These are phyloP conservation scores for Macrotis lagotis DNA, from an alignment of 2,113 vertebrate species.

Conservation along the genomic window DNA sequence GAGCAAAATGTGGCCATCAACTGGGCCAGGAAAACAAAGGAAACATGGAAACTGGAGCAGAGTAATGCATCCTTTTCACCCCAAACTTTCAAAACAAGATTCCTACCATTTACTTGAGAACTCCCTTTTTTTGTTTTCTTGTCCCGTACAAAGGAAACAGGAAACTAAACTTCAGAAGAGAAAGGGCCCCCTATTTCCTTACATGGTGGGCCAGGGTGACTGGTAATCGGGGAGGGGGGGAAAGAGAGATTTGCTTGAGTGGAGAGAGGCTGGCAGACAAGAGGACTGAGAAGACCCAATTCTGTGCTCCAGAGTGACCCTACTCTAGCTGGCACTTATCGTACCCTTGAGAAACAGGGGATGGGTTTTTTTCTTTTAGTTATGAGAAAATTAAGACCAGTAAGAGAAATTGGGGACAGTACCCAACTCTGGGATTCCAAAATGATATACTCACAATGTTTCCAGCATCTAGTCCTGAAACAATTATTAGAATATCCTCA, in stretches of 20 bases:
- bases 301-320: neutral
- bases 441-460: neutral
- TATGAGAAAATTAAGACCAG: neutral
- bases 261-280: neutral
- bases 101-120: conserved; percentile 79
- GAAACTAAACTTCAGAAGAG: conserved; percentile 86
- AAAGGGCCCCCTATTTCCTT: conserved; percentile 76
- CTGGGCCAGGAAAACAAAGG: conserved; percentile 79
- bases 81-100: conserved; percentile 79
- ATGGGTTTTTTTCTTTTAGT: neutral
- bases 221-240: conserved; percentile 46
- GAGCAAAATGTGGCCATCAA: conserved; percentile 72
- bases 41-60: conserved; percentile 83
- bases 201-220: conserved; percentile 74
- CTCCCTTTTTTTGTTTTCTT: conserved; percentile 75
- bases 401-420: neutral
- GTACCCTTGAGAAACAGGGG: conserved; percentile 31
- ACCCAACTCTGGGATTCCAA: neutral
- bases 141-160: conserved; percentile 83
- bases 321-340: neutral
- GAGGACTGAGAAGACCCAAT: neutral
- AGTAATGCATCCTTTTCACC: conserved; percentile 77
- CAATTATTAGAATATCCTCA: neutral
- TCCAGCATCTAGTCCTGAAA: neutral
- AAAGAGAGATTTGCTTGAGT: conserved; percentile 40